Conservation (phyloP, 1,140 invertebrate genomes). For the Chironomus striatipennis region DNA sequence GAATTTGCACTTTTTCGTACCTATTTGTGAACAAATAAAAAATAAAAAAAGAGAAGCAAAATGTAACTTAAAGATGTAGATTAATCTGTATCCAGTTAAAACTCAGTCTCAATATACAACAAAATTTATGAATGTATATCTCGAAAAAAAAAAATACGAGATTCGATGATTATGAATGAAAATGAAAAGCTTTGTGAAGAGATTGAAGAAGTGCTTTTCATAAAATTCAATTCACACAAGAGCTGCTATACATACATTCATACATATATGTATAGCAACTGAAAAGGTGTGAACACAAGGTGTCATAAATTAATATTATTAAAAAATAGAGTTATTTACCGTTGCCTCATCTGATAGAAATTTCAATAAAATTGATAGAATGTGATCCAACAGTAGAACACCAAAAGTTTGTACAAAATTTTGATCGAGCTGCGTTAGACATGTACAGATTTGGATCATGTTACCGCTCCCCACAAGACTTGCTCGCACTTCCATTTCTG, state of each 20-base stretch:
- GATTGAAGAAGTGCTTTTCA: background rate
- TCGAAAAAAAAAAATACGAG: no score
- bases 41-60: background rate
- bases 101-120: background rate
- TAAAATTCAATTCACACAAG: background rate
- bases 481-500: constrained; percentile 20
- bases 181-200: background rate
- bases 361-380: background rate
- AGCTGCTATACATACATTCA: background rate
- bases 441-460: constrained; percentile 21
- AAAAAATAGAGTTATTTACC: background rate
- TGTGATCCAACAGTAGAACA: constrained; percentile 17
- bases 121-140: background rate
- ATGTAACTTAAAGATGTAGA: background rate
- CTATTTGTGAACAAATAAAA: background rate
- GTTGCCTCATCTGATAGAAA: constrained; percentile 13
- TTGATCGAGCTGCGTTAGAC: constrained; percentile 18
- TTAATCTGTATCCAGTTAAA: background rate
- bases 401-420: constrained; percentile 19
- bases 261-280: background rate
- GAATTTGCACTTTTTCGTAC: constrained; percentile 23
- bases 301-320: constrained; percentile 23
- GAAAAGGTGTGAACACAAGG: background rate
- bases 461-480: constrained; percentile 22
- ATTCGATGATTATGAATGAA: background rate